A percentile compares a stretch with the other conserved stretches of the same genome.
Conservation (phyloP, 2,113 vertebrate species). For the Pangasianodon gigas region DNA sequence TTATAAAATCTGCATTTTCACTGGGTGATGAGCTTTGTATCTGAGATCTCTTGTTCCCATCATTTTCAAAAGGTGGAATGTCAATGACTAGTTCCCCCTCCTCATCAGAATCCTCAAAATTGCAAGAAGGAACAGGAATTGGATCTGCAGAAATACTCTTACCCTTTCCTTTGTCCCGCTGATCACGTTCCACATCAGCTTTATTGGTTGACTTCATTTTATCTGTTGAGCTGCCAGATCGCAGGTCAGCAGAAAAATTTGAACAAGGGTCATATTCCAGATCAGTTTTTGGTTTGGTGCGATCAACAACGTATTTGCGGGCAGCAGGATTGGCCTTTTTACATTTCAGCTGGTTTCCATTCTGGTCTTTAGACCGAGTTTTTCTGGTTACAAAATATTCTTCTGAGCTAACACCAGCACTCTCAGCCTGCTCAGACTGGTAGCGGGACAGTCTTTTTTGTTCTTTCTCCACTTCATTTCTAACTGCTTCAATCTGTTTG, state of each 20-base stretch:
- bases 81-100: constrained; percentile 73
- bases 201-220: constrained; percentile 42
- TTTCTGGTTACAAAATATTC: constrained; percentile 28
- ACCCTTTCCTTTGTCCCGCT: constrained; percentile 37
- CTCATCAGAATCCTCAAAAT: constrained; percentile 68
- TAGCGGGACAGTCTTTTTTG: constrained; percentile 68
- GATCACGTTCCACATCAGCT: constrained; percentile 50
- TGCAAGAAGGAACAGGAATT: background rate
- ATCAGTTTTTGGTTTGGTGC: constrained; percentile 70
- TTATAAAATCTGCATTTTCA: background rate
- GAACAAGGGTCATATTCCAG: constrained; percentile 77
- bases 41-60: constrained; percentile 44
- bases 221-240: constrained; percentile 59
- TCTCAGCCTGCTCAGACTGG: constrained; percentile 55
- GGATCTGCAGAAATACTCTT: background rate
- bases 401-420: background rate
- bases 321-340: background rate
- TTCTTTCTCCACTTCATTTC: constrained; percentile 73
- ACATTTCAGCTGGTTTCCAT: constrained; percentile 32
- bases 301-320: constrained; percentile 71
- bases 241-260: constrained; percentile 73
- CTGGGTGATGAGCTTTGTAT: background rate
- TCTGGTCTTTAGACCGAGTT: constrained; percentile 43
- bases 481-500: constrained; percentile 72
- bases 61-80: constrained; percentile 53